Evolutionary conservation across 2,113 vertebrate species (phyloP).

Genomic region (Puntigrus tetrazona): DNA sequence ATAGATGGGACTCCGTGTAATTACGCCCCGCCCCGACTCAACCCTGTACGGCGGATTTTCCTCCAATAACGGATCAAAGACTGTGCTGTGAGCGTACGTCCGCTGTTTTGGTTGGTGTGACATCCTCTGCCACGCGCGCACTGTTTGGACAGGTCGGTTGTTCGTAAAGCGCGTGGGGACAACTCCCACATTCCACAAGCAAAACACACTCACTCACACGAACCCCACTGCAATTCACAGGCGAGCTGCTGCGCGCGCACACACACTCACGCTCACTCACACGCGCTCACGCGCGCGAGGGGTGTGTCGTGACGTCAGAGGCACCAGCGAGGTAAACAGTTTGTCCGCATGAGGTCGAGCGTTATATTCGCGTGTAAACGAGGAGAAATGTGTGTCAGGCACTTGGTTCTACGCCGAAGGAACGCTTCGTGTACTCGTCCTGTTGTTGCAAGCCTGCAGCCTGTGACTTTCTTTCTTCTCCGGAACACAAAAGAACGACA

Average conservation of each 20-base stretch:
- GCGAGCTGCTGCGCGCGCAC: slow-evolving; percentile 43
- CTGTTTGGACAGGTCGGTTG: slow-evolving; percentile 58
- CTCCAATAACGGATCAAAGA: slow-evolving; percentile 67
- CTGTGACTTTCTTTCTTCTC: not conserved
- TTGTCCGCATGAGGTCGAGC: slow-evolving; percentile 80
- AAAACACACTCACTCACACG: slow-evolving; percentile 33
- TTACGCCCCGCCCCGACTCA: slow-evolving; percentile 67
- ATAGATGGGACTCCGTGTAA: slow-evolving; percentile 68
- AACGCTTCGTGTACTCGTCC: not conserved
- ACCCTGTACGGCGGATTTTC: slow-evolving; percentile 60
- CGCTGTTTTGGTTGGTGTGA: slow-evolving; percentile 66
- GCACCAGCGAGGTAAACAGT: slow-evolving; percentile 81
- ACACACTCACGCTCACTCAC: slow-evolving; percentile 17
- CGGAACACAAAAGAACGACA: not conserved
- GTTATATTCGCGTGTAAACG: slow-evolving; percentile 59
- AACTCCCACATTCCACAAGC: slow-evolving; percentile 57
- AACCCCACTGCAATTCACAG: slow-evolving; percentile 17
- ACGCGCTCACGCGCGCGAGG: slow-evolving; percentile 59
- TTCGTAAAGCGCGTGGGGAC: slow-evolving; percentile 56
- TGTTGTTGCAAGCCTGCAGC: not conserved
- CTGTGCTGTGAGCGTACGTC: slow-evolving; percentile 28
- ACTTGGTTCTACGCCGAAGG: not conserved
- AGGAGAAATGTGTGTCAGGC: slow-evolving; percentile 26
- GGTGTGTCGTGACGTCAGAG: slow-evolving; percentile 84
- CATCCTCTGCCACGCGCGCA: slow-evolving; percentile 11